Base-by-base conservation (phyloP, 2,113 vertebrate genomes). In the Antigone vipio region DNA sequence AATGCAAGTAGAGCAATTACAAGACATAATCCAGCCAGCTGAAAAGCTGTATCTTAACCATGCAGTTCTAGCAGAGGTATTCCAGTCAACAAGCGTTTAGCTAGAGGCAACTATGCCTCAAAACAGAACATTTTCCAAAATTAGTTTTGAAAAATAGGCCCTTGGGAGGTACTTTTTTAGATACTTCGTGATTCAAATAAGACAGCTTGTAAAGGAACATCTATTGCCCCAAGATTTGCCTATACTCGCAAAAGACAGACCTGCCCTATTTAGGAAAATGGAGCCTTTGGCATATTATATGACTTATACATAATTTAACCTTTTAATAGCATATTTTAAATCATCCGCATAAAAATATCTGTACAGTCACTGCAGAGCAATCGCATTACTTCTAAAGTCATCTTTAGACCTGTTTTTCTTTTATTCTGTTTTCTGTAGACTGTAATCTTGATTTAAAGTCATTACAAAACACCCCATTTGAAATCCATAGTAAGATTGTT, bases 51-150 rank as follows among this genome's bases (percentile, higher is more conserved):
- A n/a, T 91, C 30, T 81, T 81, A 80, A 88, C 82, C 69, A 24
- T 59, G 49, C 53, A 38, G 56, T 86, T 90, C 69, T 85, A 87
- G 58, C 47, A 67, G 81, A 94, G 68, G 59, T 86, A 94, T 77
- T 92, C 40, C 35, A 93, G 88, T 79, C 85, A 95, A 89, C 53
- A 93, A 92, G 75, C 22, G 0, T 90, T 78, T 93, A 77, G 88
- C 93, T 96, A 40, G 86, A 91, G 80, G 94, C 86, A 91, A 88
- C 49, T 82, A 21, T 96, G 60, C 64, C 91, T 89, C 66, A 88
- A 91, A 94, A 92, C 80, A 94, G 80, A 89, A 73, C 45, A 55
- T 89, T 94, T 96, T 92, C 88, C 77, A 91, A 94, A 95, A 96
- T 91, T 64, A 93, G 77, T 85, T 96, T 85, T 88, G 93, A 96